Evolutionary conservation across 2,113 vertebrate genomes (phyloP).

Genomic region (Choloepus hoffmanni): DNA sequence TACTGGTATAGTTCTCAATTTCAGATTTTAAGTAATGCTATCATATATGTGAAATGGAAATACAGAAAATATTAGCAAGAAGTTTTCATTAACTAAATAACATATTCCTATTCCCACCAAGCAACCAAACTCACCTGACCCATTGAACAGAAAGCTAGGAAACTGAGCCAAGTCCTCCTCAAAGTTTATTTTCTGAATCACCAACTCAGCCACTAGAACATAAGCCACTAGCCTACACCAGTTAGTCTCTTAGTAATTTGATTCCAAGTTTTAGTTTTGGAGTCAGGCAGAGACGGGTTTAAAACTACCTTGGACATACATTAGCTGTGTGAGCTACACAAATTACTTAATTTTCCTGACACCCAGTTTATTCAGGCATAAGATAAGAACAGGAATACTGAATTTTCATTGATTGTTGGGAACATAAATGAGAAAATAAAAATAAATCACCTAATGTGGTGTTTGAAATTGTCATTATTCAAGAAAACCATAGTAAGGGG

Average conservation of each 20-base stretch:
- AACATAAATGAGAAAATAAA: neutral
- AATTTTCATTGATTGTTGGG: neutral
- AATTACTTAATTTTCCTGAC: neutral
- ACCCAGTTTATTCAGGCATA: neutral
- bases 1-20: neutral
- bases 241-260: neutral
- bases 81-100: neutral
- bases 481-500: neutral
- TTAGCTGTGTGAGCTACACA: neutral
- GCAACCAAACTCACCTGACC: neutral
- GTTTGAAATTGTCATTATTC: neutral
- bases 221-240: neutral
- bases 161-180: neutral
- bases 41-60: neutral
- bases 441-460: neutral
- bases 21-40: neutral
- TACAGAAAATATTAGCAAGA: neutral
- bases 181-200: neutral
- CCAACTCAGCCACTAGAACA: neutral
- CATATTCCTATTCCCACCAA: neutral
- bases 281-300: neutral
- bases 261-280: conserved; percentile 38
- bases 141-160: neutral
- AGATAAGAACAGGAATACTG: neutral
- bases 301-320: neutral